A percentile compares a stretch with the other conserved stretches of the same genome.
Evolutionary conservation across 2,113 vertebrate species (phyloP).

Genomic region (Nycticorax nycticorax): DNA sequence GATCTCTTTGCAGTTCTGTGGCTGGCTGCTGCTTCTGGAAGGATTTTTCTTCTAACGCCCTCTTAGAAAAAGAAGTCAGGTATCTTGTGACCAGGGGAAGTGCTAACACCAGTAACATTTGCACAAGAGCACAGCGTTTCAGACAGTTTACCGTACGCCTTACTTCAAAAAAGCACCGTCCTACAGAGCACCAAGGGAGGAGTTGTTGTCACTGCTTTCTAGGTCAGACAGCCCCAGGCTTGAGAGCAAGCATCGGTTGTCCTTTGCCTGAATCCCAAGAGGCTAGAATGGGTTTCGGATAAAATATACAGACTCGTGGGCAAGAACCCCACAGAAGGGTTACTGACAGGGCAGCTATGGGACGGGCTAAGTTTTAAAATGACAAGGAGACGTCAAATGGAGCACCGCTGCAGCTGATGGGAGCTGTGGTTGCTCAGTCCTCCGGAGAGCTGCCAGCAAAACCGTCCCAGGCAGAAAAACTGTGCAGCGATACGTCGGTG

Average conservation of each 20-base stretch:
- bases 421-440: not conserved
- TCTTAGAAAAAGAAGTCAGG: not conserved
- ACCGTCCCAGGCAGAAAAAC: not conserved
- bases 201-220: not conserved
- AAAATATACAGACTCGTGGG: not conserved
- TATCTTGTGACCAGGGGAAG: not conserved
- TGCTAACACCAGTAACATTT: not conserved
- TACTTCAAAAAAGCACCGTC: accelerated
- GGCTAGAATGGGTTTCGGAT: not conserved
- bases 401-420: not conserved
- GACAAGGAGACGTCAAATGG: accelerated
- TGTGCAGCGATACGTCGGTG: accelerated
- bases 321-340: not conserved
- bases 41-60: not conserved
- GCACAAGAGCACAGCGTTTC: not conserved
- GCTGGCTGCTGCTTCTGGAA: not conserved
- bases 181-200: not conserved
- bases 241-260: not conserved
- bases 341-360: not conserved
- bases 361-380: not conserved
- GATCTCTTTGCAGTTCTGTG: not conserved
- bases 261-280: not conserved
- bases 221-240: not conserved
- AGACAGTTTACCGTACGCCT: not conserved
- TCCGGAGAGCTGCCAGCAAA: not conserved